Evolutionary conservation across 2,888 invertebrate genomes (phyloP), one percentile per base, ranked within the genome.

Genomic region (Drosophila heteroneura): DNA sequence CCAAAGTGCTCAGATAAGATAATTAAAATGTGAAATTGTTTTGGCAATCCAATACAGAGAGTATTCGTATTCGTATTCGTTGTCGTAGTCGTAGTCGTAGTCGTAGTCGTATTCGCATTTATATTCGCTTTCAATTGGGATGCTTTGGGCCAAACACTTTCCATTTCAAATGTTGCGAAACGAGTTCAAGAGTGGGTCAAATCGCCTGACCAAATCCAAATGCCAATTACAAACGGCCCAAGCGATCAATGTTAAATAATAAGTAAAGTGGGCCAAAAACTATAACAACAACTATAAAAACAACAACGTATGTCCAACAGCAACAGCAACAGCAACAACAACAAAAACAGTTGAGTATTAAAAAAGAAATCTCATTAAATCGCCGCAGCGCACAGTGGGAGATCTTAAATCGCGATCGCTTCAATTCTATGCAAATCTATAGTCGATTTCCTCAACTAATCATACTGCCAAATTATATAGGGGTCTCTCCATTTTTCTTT

Each of bases 171-270:
- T 52, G 62, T 79, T 82, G 66, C 74, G 79, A 76, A 85, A 81
- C 78, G 71, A 77, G 85, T 90, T 84, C 84, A 90, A 90, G 88
- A 84, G 57, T 84, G 84, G 76, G 79, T 82, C 84, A 85, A 66
- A 72, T 69, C 19, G 39, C 56, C 47, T n/a, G 51, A 41, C 70
- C 53, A 28, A 44, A 51, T 33, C 64, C 60, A 67, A 84, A 86
- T 83, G 85, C 73, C 89, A 84, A 89, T 89, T 89, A 89, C 90
- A 87, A 74, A 58, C 67, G 62, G 60, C 52, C 69, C 60, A 74
- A 53, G 51, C 65, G 84, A 73, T 72, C 83, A 76, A 76, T 83
- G 85, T 90, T 90, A 85, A 88, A 88, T 85, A 85, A 83, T 80
- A 82, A 82, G 80, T 88, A 80, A 85, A 85, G 71, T 88, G 80